Percentiles rank a stretch among this genome's conserved stretches.
These are phyloP conservation scores for Yponomeuta evonymella DNA, from an alignment of 2,888 invertebrate species.

Conservation along the genomic window DNA sequence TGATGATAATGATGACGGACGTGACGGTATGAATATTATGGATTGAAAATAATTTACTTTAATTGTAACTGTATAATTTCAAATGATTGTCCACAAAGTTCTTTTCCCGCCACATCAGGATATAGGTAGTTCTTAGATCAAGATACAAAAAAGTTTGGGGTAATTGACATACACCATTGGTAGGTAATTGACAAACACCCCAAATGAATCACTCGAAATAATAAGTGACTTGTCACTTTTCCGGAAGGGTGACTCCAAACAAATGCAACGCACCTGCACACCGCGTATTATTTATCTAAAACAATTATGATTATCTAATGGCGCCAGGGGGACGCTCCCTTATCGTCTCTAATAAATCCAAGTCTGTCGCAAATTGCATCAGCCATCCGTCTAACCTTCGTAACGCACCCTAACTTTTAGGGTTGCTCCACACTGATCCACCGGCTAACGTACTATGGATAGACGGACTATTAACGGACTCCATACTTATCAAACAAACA, in stretches of 20 bases:
- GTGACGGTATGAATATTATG: too few relatives aligned
- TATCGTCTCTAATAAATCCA: conserved; percentile 68
- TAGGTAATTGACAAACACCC: background rate
- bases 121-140: too few relatives aligned
- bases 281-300: conserved; percentile 21
- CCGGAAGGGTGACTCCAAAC: background rate
- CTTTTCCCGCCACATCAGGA: too few relatives aligned
- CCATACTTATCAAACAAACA: too few relatives aligned
- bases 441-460: too few relatives aligned
- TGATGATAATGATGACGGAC: too few relatives aligned
- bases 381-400: conserved; percentile 70
- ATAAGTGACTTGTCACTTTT: background rate
- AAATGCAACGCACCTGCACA: conserved; percentile 10
- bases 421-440: background rate
- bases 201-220: background rate
- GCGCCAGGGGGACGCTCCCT: conserved; percentile 47
- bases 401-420: conserved; percentile 49
- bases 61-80: too few relatives aligned
- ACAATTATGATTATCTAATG: conserved; percentile 32
- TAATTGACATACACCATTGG: too few relatives aligned
- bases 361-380: conserved; percentile 71
- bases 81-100: too few relatives aligned
- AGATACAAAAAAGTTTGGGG: too few relatives aligned
- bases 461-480: too few relatives aligned
- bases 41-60: too few relatives aligned